Conservation (phyloP, 2,888 invertebrate genomes). For the Mycalesis mineus region DNA sequence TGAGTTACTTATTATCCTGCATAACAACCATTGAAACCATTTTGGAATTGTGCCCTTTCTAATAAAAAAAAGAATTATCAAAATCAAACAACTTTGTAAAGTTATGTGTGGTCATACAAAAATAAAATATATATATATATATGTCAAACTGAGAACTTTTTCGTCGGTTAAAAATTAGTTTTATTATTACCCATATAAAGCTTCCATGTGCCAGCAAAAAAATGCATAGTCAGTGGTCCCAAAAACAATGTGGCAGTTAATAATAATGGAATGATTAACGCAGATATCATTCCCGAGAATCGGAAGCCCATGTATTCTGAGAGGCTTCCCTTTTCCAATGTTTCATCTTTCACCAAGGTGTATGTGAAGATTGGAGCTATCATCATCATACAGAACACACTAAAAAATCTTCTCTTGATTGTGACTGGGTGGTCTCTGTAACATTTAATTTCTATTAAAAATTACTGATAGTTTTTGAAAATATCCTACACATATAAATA, state of each 20-base stretch:
- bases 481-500: no score
- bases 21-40: no score
- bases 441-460: constrained; percentile 21
- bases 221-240: constrained; percentile 88
- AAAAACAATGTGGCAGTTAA: constrained; percentile 89
- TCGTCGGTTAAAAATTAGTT: no score
- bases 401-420: constrained; percentile 91
- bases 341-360: constrained; percentile 81
- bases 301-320: constrained; percentile 87
- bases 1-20: no score
- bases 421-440: constrained; percentile 92
- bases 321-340: constrained; percentile 80
- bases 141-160: no score
- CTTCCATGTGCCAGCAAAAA: constrained; percentile 82
- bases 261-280: constrained; percentile 84
- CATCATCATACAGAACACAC: constrained; percentile 89
- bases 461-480: no score
- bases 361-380: constrained; percentile 88
- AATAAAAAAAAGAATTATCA: no score
- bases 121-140: no score
- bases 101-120: no score
- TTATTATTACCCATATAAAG: constrained; percentile 80
- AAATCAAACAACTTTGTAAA: no score
- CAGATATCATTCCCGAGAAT: constrained; percentile 84
- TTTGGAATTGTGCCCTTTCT: no score